phyloP scores from a whole-genome alignment of 2,113 vertebrate species.

The Spea bombifrons region DNA sequence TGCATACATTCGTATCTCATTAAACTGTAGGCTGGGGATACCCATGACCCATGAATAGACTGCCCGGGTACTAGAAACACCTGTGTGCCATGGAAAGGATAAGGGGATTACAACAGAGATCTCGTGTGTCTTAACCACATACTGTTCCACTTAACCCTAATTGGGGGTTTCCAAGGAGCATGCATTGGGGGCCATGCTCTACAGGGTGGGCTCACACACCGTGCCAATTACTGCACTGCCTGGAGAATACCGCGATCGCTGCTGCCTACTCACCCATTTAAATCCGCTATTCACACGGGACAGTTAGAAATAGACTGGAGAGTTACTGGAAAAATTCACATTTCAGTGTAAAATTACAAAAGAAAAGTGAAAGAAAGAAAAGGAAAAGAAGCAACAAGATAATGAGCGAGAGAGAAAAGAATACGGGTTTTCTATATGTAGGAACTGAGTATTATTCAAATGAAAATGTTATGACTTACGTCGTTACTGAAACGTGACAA shows the following conservation, averaged over 20 bases:
- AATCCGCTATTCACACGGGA: neutral
- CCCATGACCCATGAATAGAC: neutral
- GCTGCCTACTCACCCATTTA: neutral
- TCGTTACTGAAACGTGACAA: no score
- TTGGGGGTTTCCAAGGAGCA: conserved; percentile 21
- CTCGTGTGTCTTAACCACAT: neutral
- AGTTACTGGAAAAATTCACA: no score
- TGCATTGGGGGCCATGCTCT: conserved; percentile 15
- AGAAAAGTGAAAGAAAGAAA: no score
- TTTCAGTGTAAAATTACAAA: no score
- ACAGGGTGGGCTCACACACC: conserved; percentile 17
- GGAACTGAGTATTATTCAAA: no score
- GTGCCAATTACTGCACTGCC: conserved; percentile 3
- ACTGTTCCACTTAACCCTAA: neutral
- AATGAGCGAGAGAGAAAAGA: no score
- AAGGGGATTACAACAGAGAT: neutral
- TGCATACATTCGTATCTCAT: no score
- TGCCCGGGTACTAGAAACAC: neutral
- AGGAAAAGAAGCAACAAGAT: no score
- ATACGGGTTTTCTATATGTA: no score
- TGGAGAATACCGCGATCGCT: neutral
- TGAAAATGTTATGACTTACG: no score
- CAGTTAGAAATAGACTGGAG: neutral
- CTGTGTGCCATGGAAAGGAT: neutral
- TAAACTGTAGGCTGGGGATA: neutral